phyloP scores from a whole-genome alignment of 1,140 invertebrate species.

The Drosophila orena region DNA sequence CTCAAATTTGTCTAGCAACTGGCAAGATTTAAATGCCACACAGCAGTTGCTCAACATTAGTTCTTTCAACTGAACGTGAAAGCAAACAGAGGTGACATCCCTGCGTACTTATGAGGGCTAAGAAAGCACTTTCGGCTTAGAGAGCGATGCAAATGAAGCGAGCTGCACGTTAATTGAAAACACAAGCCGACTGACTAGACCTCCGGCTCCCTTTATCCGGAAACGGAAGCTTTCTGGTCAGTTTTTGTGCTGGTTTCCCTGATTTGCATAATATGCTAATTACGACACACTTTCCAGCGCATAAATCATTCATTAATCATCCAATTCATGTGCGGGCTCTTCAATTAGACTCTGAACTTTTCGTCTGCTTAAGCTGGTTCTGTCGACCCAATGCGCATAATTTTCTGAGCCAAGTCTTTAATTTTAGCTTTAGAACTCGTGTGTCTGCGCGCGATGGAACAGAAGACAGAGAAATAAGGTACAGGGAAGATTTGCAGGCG shows the following conservation, averaged over 20 bases:
- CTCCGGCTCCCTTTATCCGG: neutral
- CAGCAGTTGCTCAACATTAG: constrained; percentile 61
- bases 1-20: constrained; percentile 1
- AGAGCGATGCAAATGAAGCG: constrained; percentile 51
- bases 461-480: constrained; percentile 5
- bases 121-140: constrained; percentile 14
- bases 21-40: constrained; percentile 68
- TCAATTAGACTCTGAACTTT: constrained; percentile 50
- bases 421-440: constrained; percentile 34
- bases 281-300: constrained; percentile 57
- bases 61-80: constrained; percentile 4
- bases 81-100: constrained; percentile 28
- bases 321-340: constrained; percentile 46
- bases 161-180: constrained; percentile 66
- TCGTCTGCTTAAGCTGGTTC: constrained; percentile 20
- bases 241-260: constrained; percentile 44
- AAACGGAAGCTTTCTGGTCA: constrained; percentile 22
- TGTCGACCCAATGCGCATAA: constrained; percentile 48
- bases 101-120: constrained; percentile 66
- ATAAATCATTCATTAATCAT: constrained; percentile 74
- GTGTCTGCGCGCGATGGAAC: constrained; percentile 7
- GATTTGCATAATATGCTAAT: constrained; percentile 76
- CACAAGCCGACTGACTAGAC: constrained; percentile 35
- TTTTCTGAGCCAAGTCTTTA: constrained; percentile 57
- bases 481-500: neutral